phyloP scores from a whole-genome alignment of 2,113 vertebrate species.

The Antechinus stuartii region DNA sequence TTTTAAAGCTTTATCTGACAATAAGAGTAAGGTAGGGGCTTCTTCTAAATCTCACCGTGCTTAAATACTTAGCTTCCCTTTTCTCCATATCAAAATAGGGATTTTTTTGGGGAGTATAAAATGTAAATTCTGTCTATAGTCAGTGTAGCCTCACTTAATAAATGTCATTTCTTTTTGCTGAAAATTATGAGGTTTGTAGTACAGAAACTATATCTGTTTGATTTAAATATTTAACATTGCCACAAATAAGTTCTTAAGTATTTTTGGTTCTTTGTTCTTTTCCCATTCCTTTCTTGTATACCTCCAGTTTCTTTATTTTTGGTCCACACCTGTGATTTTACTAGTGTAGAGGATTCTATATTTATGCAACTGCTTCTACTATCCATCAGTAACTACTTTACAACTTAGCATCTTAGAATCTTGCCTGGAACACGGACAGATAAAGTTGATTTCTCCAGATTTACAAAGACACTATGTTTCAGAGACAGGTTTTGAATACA shows the following conservation, averaged over 20 bases:
- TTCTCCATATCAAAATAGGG: neutral
- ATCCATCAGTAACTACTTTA: too few relatives aligned
- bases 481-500: neutral
- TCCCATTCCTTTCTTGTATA: too few relatives aligned
- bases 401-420: too few relatives aligned
- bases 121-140: neutral
- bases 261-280: too few relatives aligned
- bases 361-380: too few relatives aligned
- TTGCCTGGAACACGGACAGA: too few relatives aligned
- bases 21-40: neutral
- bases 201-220: neutral
- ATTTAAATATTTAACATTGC: neutral
- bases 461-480: too few relatives aligned
- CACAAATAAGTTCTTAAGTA: too few relatives aligned
- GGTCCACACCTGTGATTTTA: too few relatives aligned
- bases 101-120: neutral
- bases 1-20: neutral
- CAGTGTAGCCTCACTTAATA: neutral
- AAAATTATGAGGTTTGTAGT: neutral
- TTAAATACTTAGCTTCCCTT: neutral
- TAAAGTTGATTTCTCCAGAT: too few relatives aligned
- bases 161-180: neutral
- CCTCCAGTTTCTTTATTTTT: too few relatives aligned
- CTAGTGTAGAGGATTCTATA: too few relatives aligned
- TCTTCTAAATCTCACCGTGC: neutral